These are phyloP conservation scores for Yponomeuta sedellus DNA, from an alignment of 2,888 invertebrate genomes.

Conservation along the genomic window DNA sequence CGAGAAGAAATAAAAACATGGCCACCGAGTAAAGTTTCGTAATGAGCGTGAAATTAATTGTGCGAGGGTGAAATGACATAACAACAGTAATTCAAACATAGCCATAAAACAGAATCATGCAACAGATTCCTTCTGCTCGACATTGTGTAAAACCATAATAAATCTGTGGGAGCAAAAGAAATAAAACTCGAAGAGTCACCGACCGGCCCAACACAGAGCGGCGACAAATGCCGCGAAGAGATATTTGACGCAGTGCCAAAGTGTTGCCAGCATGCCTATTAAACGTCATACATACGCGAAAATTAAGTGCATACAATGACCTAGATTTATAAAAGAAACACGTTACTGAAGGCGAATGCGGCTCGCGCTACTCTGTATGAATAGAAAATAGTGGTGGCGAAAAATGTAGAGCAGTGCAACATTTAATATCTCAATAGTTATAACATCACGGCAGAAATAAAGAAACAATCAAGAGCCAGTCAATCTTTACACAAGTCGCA, in stretches of 20 bases:
- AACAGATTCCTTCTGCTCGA: background rate
- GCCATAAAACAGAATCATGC: background rate
- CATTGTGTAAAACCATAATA: conserved; percentile 1
- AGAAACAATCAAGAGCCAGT: background rate
- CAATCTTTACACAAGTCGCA: background rate
- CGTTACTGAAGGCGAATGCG: conserved; percentile 30
- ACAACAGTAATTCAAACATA: background rate
- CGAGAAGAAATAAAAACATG: background rate
- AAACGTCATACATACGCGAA: conserved; percentile 32
- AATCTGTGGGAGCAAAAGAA: conserved; percentile 17
- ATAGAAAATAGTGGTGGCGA: background rate
- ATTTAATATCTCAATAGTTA: background rate
- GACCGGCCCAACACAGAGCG: conserved; percentile 54
- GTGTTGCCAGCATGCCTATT: conserved; percentile 46
- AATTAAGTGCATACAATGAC: conserved; percentile 39
- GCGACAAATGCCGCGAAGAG: conserved; percentile 48
- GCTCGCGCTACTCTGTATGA: background rate
- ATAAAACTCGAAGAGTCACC: conserved; percentile 40
- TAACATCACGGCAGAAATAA: background rate
- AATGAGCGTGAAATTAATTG: background rate
- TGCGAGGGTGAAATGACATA: background rate
- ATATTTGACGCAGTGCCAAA: conserved; percentile 50
- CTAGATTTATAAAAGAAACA: conserved; percentile 30
- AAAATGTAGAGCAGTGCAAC: background rate
- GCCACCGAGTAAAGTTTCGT: background rate